Evolutionary conservation across 2,888 invertebrate genomes (phyloP).

Genomic region (Andrena haemorrhoa): DNA sequence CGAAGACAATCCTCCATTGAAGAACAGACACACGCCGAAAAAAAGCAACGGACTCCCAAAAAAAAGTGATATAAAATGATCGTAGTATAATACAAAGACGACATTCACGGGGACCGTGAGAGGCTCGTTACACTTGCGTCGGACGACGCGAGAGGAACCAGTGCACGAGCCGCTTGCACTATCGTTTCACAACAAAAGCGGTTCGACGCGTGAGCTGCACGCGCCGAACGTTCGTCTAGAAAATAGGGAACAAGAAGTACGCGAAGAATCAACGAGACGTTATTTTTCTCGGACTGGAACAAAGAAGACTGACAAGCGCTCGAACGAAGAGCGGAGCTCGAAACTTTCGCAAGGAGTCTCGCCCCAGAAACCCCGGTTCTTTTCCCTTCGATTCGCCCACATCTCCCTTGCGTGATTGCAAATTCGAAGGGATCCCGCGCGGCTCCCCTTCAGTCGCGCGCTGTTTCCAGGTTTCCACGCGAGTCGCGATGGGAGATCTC

Average conservation of each 20-base stretch:
- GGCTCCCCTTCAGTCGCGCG: constrained; percentile 24
- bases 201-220: neutral
- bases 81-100: constrained; percentile 59
- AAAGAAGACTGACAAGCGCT: constrained; percentile 55
- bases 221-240: constrained; percentile 54
- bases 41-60: neutral
- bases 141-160: neutral
- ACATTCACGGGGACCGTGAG: constrained; percentile 22
- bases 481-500: constrained; percentile 12
- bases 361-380: neutral
- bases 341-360: constrained; percentile 16
- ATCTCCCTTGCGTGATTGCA: constrained; percentile 54
- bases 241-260: constrained; percentile 65
- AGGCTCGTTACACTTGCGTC: constrained; percentile 22
- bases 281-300: constrained; percentile 67
- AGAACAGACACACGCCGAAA: neutral
- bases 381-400: neutral
- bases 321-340: constrained; percentile 48
- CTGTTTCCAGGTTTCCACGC: constrained; percentile 40
- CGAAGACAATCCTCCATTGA: constrained; percentile 67
- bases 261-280: constrained; percentile 53
- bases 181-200: constrained; percentile 39
- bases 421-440: constrained; percentile 36
- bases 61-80: constrained; percentile 28
- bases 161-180: constrained; percentile 37